Base-by-base conservation (phyloP, 2,113 vertebrate genomes). In the Morone saxatilis region DNA sequence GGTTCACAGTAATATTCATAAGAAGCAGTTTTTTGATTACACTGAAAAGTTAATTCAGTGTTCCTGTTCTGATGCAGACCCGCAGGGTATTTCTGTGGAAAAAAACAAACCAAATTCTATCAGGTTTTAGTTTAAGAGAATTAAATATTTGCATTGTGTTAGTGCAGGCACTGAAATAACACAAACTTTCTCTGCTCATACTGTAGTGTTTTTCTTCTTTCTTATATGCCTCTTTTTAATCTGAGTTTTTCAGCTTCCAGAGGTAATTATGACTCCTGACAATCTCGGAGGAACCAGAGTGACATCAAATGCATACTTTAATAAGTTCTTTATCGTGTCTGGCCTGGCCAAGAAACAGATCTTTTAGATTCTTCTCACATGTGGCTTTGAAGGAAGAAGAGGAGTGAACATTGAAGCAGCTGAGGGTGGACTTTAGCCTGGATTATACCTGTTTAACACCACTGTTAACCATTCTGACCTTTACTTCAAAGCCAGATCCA, bases 241-340 rank as follows among this genome's bases (percentile, higher is more conserved):
- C 69, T 76, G 31, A 78, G 76, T 71, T 48, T 54, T 40, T 53
- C 40, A 70, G 78, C 60, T 61, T 63, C 11, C 57, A 77, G 36
- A 84, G 48, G 47, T 75, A 69, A 67, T 62, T 81, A 76, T 17
- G 40, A 78, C n/a, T 74, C 79, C 63, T 51, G 45, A 76, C 41
- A 9, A 45, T 71, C 65, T 71, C 48, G 25, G 25, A 77, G 54
- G 63, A 75, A n/a, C 71, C 7, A 47, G 53, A 73, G 47, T 25
- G 36, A 81, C 61, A 54, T 60, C 13, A n/a, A 70, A 65, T 76
- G 20, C 16, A 31, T 79, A 54, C 12, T 50, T 50, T 69, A 20
- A 67, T 5, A 36, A 20, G 31, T 9, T 25, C n/a, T 20, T 51
- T 56, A 43, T 14, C 17, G 4, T 31, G 13, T 78, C 22, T 65